phyloP scores from a whole-genome alignment of 2,888 invertebrate genomes.

The Phlogophora meticulosa region DNA sequence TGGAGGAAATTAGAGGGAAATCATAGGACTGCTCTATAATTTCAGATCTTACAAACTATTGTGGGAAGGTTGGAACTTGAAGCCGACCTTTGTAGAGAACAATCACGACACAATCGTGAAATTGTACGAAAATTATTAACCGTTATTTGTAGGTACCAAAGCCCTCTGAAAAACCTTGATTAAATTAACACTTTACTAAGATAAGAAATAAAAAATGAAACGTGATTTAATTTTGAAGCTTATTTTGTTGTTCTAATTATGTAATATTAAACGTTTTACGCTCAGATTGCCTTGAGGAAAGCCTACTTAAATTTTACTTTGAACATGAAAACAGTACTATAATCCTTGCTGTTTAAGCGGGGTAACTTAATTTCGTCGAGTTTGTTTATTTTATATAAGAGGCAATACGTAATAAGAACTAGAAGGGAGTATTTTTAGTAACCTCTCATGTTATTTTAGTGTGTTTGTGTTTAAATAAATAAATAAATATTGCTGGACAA shows the following conservation, averaged over 20 bases:
- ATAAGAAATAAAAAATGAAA: constrained; percentile 17
- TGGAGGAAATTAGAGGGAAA: constrained; percentile 74
- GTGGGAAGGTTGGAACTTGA: constrained; percentile 1
- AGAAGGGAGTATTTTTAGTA: not conserved
- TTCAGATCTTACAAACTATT: constrained; percentile 22
- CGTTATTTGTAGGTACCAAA: not conserved
- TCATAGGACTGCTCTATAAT: constrained; percentile 63
- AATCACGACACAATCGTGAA: not conserved
- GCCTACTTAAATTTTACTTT: constrained; percentile 26
- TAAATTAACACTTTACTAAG: constrained; percentile 19
- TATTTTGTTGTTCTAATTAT: constrained; percentile 41
- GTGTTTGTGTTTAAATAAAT: not conserved
- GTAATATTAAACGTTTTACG: constrained; percentile 37
- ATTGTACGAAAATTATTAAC: not conserved
- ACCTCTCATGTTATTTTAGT: constrained; percentile 1
- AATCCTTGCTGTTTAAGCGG: constrained; percentile 3
- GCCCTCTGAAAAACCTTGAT: not conserved
- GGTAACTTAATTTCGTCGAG: constrained; percentile 4
- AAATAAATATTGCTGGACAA: too few species aligned
- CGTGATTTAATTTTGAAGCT: constrained; percentile 21
- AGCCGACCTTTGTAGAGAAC: not conserved
- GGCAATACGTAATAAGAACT: not conserved
- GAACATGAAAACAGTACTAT: constrained; percentile 28
- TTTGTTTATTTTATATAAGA: constrained; percentile 13
- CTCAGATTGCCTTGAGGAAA: constrained; percentile 15